Conservation (phyloP, 1,140 invertebrate genomes). For the Anastrepha obliqua region DNA sequence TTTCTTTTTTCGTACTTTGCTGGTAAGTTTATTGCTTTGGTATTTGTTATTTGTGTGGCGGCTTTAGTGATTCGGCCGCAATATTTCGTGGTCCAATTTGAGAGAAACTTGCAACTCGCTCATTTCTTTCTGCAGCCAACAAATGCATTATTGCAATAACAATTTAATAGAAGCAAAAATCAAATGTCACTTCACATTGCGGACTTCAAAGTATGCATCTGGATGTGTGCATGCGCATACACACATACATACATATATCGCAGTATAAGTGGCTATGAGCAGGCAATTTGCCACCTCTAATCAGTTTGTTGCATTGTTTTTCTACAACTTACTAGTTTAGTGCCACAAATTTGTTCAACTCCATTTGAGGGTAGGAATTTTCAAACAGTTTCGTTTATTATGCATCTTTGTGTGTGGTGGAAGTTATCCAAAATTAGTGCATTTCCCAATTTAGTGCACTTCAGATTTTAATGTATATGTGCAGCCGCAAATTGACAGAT, state of each 20-base stretch:
- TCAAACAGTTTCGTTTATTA: no score
- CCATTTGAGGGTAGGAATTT: no score
- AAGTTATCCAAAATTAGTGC: no score
- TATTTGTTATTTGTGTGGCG: neutral
- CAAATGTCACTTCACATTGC: neutral
- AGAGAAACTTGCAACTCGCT: neutral
- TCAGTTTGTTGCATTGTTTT: no score
- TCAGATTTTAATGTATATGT: no score
- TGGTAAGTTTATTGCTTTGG: neutral
- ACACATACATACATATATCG: no score
- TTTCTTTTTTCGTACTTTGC: neutral
- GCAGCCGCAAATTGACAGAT: no score
- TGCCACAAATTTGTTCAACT: no score
- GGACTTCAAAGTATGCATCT: neutral
- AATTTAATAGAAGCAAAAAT: neutral
- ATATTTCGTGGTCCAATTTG: slow-evolving; percentile 18
- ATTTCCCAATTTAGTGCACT: no score
- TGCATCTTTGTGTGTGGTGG: no score
- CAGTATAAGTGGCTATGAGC: neutral
- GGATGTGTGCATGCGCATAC: neutral
- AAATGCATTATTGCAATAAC: neutral
- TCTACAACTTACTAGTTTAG: no score
- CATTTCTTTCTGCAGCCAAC: neutral
- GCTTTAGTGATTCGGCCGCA: neutral
- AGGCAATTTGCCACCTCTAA: no score